These are phyloP conservation scores for Acanthurus tractus DNA, from an alignment of 2,797 vertebrate species.

Conservation along the genomic window DNA sequence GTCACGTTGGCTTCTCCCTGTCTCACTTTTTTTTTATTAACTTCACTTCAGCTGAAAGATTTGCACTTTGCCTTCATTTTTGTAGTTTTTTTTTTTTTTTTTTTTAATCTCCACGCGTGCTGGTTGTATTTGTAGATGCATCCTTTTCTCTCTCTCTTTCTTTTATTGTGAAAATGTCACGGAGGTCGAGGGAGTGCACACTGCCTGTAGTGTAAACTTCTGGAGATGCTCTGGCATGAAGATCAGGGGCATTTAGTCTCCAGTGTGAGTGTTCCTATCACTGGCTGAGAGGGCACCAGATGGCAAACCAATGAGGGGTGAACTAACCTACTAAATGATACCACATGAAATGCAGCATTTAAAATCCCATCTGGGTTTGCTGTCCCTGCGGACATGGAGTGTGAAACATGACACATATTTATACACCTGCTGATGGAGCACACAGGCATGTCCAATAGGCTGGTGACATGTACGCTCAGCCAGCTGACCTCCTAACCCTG, in stretches of 20 bases:
- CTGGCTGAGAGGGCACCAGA: constrained; percentile 89
- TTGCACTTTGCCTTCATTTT: constrained; percentile 15
- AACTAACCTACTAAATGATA: constrained; percentile 92
- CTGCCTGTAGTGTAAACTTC: constrained; percentile 57
- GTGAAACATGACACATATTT: constrained; percentile 86
- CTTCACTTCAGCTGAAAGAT: not conserved
- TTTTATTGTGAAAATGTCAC: constrained; percentile 11
- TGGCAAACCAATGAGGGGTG: constrained; percentile 94
- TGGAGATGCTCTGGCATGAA: constrained; percentile 49
- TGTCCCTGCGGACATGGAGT: constrained; percentile 79
- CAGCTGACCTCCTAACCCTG: constrained; percentile 79
- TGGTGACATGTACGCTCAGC: constrained; percentile 74
- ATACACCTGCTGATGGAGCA: constrained; percentile 84
- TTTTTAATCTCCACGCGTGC: constrained; percentile 24
- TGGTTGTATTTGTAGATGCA: not conserved
- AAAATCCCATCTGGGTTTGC: constrained; percentile 90
- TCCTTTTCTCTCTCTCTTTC: not conserved
- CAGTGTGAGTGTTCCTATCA: constrained; percentile 63
- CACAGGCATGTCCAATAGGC: constrained; percentile 77
- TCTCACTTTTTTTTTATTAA: not conserved
- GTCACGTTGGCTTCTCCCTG: constrained; percentile 29
- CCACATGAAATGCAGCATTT: constrained; percentile 90
- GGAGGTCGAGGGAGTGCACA: constrained; percentile 18
- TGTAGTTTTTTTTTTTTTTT: too few species aligned
- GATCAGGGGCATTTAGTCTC: constrained; percentile 57